Percentiles rank a stretch among this genome's conserved stretches.
Evolutionary conservation across 2,797 vertebrate genomes (phyloP).

Genomic region (Sebastes diaconus): DNA sequence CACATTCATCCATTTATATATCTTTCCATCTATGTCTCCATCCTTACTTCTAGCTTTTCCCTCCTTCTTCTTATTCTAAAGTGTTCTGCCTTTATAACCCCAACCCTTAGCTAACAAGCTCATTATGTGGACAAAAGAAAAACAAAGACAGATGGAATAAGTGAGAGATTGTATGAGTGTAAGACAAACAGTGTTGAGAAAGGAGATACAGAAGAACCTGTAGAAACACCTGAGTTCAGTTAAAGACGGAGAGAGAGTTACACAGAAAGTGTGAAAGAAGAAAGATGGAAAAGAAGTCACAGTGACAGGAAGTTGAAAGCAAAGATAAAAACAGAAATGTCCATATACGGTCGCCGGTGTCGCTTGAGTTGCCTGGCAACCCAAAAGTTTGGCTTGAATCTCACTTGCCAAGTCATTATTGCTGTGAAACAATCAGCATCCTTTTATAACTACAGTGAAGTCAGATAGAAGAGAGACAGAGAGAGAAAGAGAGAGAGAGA

Average conservation of each 20-base stretch:
- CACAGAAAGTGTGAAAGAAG: constrained; percentile 8
- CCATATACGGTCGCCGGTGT: constrained; percentile 46
- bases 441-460: constrained; percentile 51
- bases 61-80: not conserved
- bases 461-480: constrained; percentile 7
- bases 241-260: not conserved
- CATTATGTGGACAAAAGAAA: not conserved
- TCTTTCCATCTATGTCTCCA: not conserved
- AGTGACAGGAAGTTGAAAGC: constrained; percentile 32
- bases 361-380: constrained; percentile 67
- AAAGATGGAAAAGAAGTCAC: constrained; percentile 6
- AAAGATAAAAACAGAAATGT: constrained; percentile 44
- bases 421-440: constrained; percentile 63
- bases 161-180: not conserved
- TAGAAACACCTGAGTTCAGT: constrained; percentile 10
- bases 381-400: constrained; percentile 60
- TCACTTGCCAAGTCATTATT: constrained; percentile 56
- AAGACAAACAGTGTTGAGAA: not conserved
- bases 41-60: not conserved
- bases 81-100: not conserved
- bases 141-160: not conserved
- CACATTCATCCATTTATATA: not conserved
- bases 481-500: too few species aligned
- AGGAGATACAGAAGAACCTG: not conserved
- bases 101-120: not conserved